phyloP scores from a whole-genome alignment of 2,113 vertebrate species.

The Ammodytes marinus region DNA sequence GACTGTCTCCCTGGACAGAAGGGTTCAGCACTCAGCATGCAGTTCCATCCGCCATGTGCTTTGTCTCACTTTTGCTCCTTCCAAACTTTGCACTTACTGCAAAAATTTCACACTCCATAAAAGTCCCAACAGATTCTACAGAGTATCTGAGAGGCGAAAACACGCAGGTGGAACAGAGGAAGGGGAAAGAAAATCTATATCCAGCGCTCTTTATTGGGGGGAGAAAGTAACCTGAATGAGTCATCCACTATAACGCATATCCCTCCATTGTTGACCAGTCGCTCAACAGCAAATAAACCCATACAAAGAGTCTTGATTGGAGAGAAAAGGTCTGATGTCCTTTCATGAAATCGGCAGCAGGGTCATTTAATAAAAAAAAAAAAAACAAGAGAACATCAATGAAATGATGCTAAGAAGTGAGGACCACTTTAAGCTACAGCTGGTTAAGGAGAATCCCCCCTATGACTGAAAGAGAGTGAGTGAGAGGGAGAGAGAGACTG shows the following conservation, averaged over 20 bases:
- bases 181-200: slow-evolving; percentile 17
- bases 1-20: slow-evolving; percentile 43
- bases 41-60: slow-evolving; percentile 54
- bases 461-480: slow-evolving; percentile 52
- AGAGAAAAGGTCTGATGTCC: neutral
- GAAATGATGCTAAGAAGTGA: slow-evolving; percentile 38
- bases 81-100: slow-evolving; percentile 67
- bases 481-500: slow-evolving; percentile 37
- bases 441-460: slow-evolving; percentile 67
- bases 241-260: slow-evolving; percentile 40
- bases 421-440: slow-evolving; percentile 68
- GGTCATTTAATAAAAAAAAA: slow-evolving; percentile 8
- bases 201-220: slow-evolving; percentile 14
- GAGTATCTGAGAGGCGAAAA: slow-evolving; percentile 40
- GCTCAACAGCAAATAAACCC: slow-evolving; percentile 15
- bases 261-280: slow-evolving; percentile 20
- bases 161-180: slow-evolving; percentile 37
- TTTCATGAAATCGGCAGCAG: slow-evolving; percentile 13
- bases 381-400: slow-evolving; percentile 42
- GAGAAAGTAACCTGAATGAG: slow-evolving; percentile 37
- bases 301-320: slow-evolving; percentile 29
- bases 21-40: slow-evolving; percentile 58
- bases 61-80: slow-evolving; percentile 49
- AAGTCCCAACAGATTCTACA: slow-evolving; percentile 43
- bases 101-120: slow-evolving; percentile 67